Conservation (phyloP, 1,140 invertebrate genomes). For the Lucilia sericata region DNA sequence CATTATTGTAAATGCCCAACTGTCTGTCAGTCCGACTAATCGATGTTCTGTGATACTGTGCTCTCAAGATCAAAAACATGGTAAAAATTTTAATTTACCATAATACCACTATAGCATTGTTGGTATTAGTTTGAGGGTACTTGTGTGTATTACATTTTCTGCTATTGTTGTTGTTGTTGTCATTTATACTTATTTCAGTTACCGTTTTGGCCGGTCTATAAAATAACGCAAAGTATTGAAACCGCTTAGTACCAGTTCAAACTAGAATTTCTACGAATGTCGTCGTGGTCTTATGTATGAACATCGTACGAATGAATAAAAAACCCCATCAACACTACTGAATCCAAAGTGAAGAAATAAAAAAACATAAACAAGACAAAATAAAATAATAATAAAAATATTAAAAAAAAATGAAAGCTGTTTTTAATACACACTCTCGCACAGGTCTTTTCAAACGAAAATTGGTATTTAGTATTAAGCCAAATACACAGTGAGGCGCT, state of each 20-base stretch:
- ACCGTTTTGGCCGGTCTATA: neutral
- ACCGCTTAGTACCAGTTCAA: slow-evolving; percentile 3
- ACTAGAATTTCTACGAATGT: neutral
- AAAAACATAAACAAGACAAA: neutral
- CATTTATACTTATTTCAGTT: neutral
- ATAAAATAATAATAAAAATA: neutral
- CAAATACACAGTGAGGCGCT: no score
- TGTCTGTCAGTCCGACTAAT: no score
- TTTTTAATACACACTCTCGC: neutral
- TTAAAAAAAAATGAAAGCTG: slow-evolving; percentile 4
- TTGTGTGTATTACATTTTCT: no score
- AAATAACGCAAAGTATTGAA: neutral
- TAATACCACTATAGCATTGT: no score
- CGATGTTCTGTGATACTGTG: no score
- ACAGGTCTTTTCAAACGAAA: no score
- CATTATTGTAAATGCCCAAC: no score
- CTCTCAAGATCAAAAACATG: no score
- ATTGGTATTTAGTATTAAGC: no score
- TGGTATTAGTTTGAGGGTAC: no score
- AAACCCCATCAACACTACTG: neutral
- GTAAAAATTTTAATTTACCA: no score
- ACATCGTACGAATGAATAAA: neutral
- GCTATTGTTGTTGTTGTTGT: neutral
- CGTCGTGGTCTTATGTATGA: neutral
- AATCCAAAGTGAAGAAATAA: neutral